Percentiles rank a stretch among this genome's conserved stretches.
phyloP scores from a whole-genome alignment of 2,797 vertebrate genomes.

The Benthosema pterotum region DNA sequence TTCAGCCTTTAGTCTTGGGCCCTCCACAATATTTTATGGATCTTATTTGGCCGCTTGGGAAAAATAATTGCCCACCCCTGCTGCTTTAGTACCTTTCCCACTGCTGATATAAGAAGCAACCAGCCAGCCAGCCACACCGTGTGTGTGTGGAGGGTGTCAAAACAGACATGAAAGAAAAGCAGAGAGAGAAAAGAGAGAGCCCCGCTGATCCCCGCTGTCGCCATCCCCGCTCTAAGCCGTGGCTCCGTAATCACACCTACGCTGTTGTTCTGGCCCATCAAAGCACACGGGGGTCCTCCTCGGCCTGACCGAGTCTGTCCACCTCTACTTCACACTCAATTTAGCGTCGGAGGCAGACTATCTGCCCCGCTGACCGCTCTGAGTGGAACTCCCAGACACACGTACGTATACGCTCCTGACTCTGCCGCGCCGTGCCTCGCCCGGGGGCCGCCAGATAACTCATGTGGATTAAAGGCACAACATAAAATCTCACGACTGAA shows the following conservation, averaged over 20 bases:
- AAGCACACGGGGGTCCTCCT: conserved; percentile 36
- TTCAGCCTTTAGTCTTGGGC: too few relatives aligned
- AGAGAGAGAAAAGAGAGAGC: too few relatives aligned
- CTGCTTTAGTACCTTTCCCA: too few relatives aligned
- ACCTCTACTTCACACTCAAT: conserved; percentile 77
- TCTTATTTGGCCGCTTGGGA: too few relatives aligned
- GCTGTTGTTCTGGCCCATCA: conserved; percentile 34
- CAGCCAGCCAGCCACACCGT: conserved; percentile 47
- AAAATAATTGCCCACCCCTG: too few relatives aligned
- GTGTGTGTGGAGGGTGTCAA: conserved; percentile 44
- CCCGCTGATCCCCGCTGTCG: conserved; percentile 59
- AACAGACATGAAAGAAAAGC: conserved; percentile 16
- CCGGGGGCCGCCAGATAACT: too few relatives aligned
- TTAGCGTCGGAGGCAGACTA: conserved; percentile 66
- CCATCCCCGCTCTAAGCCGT: conserved; percentile 31
- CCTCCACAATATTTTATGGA: too few relatives aligned
- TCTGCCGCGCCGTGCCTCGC: conserved; percentile 32
- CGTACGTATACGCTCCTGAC: conserved; percentile 52
- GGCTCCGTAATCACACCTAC: conserved; percentile 59
- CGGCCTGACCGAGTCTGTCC: conserved; percentile 68
- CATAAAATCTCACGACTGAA: too few relatives aligned
- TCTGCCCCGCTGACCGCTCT: conserved; percentile 62
- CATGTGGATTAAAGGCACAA: too few relatives aligned
- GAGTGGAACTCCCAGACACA: conserved; percentile 47
- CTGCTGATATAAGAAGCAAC: conserved; percentile 37